A percentile compares a stretch with the other conserved stretches of the same genome.
Conservation (phyloP, 2,888 invertebrate species). For the Drosophila affinis region DNA sequence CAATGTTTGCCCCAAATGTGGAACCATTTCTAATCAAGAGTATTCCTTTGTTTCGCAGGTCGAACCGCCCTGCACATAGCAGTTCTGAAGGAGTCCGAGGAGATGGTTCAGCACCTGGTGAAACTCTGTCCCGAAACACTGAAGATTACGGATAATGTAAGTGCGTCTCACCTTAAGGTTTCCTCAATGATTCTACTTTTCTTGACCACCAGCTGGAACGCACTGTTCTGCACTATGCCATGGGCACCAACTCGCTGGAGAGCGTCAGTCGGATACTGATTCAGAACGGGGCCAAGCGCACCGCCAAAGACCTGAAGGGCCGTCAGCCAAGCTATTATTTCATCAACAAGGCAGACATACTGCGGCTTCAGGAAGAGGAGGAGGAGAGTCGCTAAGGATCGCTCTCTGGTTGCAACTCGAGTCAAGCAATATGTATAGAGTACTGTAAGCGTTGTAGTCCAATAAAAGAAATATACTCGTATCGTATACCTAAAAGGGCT, state of each 20-base stretch:
- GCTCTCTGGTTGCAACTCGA: background rate
- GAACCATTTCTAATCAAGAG: background rate
- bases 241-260: conserved; percentile 94
- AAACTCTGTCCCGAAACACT: conserved; percentile 89
- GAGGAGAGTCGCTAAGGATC: conserved; percentile 84
- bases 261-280: conserved; percentile 91
- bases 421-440: conserved; percentile 35
- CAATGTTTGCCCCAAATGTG: background rate
- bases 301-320: conserved; percentile 93
- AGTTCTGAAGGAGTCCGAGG: conserved; percentile 91
- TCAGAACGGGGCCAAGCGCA: conserved; percentile 92
- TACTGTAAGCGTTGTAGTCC: conserved; percentile 40
- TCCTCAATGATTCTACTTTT: background rate
- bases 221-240: conserved; percentile 94
- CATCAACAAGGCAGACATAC: conserved; percentile 95
- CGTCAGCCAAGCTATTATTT: conserved; percentile 96
- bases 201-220: conserved; percentile 89
- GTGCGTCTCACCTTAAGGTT: background rate
- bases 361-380: conserved; percentile 93
- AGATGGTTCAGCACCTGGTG: conserved; percentile 91
- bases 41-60: conserved; percentile 82
- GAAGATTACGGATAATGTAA: conserved; percentile 93
- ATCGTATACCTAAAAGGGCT: background rate
- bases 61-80: conserved; percentile 94
- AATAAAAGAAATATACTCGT: conserved; percentile 24